A percentile compares a stretch with the other conserved stretches of the same genome.
Evolutionary conservation across 2,113 vertebrate genomes (phyloP).

Genomic region (Oxygymnocypris stewartii): DNA sequence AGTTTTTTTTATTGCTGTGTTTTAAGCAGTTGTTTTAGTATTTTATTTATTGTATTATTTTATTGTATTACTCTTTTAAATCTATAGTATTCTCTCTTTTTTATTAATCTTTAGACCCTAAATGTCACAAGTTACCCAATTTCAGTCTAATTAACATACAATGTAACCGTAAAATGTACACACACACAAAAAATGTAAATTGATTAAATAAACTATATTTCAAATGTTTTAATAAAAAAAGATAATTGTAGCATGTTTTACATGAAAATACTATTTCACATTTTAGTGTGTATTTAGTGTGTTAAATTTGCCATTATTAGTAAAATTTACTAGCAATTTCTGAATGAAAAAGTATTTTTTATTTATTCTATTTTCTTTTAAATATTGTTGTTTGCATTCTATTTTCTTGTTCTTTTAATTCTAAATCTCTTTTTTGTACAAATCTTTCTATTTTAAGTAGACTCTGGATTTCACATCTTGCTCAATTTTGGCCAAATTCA

Average conservation of each 20-base stretch:
- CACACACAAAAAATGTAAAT: neutral
- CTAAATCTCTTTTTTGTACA: too few species aligned
- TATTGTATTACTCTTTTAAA: neutral
- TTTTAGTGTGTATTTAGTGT: neutral
- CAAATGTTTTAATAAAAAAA: too few species aligned
- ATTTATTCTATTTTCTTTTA: too few species aligned
- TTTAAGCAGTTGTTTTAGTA: neutral
- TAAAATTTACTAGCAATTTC: neutral
- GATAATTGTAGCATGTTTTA: neutral
- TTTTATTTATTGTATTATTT: neutral
- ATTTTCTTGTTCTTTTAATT: too few species aligned
- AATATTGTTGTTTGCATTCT: too few species aligned
- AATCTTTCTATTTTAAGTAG: neutral
- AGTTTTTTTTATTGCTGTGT: neutral
- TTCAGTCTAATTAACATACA: too few species aligned
- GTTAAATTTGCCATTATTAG: neutral
- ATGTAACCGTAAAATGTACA: too few species aligned
- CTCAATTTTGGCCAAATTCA: neutral
- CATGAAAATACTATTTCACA: neutral
- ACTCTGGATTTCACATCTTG: too few species aligned
- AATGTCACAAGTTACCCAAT: too few species aligned
- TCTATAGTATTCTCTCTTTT: neutral
- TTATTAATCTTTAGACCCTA: too few species aligned
- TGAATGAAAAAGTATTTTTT: too few species aligned
- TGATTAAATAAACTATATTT: neutral